These are phyloP conservation scores for Pithys albifrons DNA, from an alignment of 2,113 vertebrate species.

Conservation along the genomic window DNA sequence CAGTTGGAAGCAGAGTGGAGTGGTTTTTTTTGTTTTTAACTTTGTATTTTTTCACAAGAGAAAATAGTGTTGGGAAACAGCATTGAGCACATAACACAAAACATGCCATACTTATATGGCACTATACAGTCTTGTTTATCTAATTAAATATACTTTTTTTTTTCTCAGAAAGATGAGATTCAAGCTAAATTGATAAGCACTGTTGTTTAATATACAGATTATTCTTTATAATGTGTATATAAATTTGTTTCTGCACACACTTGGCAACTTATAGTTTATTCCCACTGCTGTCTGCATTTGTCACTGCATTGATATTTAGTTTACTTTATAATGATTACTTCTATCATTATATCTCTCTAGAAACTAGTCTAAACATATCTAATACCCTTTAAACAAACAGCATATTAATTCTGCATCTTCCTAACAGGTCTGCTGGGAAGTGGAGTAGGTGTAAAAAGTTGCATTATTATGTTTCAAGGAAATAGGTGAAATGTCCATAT, in stretches of 20 bases:
- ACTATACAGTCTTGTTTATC: neutral
- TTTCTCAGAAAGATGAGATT: neutral
- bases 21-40: neutral
- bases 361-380: neutral
- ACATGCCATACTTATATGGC: neutral
- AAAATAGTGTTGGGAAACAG: neutral
- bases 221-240: neutral
- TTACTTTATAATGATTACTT: neutral
- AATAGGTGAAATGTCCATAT: neutral
- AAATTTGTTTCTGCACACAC: neutral
- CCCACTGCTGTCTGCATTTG: neutral
- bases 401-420: neutral
- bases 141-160: neutral
- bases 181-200: neutral
- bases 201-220: neutral
- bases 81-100: neutral
- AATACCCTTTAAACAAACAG: neutral
- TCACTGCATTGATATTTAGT: neutral
- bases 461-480: neutral
- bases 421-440: neutral
- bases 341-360: neutral
- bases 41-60: neutral
- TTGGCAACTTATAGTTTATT: neutral
- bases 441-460: neutral
- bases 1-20: neutral